Evolutionary conservation across 53 echinoderm and acorn worm genomes (phyloP).

Genomic region (Temnopleurus reevesii): DNA sequence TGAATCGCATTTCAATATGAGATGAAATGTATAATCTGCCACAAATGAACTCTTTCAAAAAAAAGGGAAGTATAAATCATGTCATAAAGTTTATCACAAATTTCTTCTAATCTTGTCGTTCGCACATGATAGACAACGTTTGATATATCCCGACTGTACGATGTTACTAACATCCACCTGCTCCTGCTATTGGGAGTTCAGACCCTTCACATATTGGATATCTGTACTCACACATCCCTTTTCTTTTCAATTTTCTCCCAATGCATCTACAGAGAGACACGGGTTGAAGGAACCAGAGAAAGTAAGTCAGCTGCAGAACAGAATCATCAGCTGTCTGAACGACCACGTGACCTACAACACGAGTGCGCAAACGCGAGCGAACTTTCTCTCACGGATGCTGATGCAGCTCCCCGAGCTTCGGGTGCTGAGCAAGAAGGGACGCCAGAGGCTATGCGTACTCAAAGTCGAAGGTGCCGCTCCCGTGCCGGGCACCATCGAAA

Average conservation of each 20-base stretch:
- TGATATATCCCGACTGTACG: too few species aligned
- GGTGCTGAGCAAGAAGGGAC: constrained; percentile 93
- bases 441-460: constrained; percentile 88
- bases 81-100: too few species aligned
- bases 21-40: too few species aligned
- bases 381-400: constrained; percentile 93
- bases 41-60: too few species aligned
- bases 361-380: constrained; percentile 86
- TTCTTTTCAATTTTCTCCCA: neutral
- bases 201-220: too few species aligned
- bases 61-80: too few species aligned
- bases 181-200: too few species aligned
- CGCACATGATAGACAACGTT: too few species aligned
- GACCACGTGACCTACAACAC: constrained; percentile 99
- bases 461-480: constrained; percentile 81
- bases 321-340: constrained; percentile 90
- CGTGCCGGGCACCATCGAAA: constrained; percentile 82
- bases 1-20: too few species aligned
- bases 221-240: neutral
- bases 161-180: too few species aligned
- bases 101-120: too few species aligned
- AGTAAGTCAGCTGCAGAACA: constrained; percentile 89
- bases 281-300: constrained; percentile 89
- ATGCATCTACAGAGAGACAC: constrained; percentile 76
- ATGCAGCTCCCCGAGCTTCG: constrained; percentile 94